A percentile compares a stretch with the other conserved stretches of the same genome.
phyloP scores from a whole-genome alignment of 2,113 vertebrate genomes.

The Sturnus vulgaris region DNA sequence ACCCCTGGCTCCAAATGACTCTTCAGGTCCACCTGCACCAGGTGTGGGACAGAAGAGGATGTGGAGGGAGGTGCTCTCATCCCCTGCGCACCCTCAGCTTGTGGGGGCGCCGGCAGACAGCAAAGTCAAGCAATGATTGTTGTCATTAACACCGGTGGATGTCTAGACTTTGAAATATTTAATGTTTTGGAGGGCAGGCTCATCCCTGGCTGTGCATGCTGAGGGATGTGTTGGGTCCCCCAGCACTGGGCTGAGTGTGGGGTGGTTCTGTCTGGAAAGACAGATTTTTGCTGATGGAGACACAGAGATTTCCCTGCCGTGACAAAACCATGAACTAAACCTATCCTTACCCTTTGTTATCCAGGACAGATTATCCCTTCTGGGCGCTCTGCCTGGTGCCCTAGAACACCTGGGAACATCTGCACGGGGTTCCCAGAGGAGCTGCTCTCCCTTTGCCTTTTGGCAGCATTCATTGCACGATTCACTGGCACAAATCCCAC shows the following conservation, averaged over 20 bases:
- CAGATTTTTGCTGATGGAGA: background rate
- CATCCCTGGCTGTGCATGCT: rapidly evolving
- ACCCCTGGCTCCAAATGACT: too few relatives aligned
- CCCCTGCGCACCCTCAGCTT: too few relatives aligned
- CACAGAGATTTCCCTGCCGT: rapidly evolving
- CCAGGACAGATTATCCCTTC: background rate
- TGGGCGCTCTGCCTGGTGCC: background rate
- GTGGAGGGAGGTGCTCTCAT: too few relatives aligned
- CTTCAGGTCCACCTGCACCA: too few relatives aligned
- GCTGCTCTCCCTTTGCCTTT: background rate
- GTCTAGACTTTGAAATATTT: background rate
- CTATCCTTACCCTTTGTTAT: rapidly evolving
- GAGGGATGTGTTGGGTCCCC: rapidly evolving
- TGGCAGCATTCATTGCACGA: background rate
- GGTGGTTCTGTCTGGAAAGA: background rate
- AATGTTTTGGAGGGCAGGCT: background rate
- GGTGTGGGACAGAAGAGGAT: too few relatives aligned
- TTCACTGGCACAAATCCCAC: background rate
- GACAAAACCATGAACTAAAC: rapidly evolving
- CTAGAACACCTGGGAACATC: background rate
- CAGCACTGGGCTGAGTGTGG: rapidly evolving
- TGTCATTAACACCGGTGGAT: background rate
- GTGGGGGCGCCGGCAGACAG: too few relatives aligned
- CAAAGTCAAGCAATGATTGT: too few relatives aligned
- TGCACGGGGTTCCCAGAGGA: rapidly evolving